Conservation (phyloP, 2,797 vertebrate genomes). For the Crenuchus spilurus region DNA sequence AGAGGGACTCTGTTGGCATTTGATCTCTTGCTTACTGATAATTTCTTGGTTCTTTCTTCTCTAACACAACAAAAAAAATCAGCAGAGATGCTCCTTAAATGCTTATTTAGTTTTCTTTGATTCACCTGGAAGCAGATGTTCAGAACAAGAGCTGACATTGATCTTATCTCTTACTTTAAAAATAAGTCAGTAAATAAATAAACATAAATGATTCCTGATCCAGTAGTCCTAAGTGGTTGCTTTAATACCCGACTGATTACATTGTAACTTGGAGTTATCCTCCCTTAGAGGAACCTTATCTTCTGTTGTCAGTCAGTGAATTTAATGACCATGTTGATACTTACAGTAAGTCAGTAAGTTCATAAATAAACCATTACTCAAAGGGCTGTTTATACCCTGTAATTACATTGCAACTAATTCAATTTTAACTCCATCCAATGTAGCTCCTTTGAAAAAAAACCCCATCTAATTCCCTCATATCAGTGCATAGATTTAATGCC, state of each 20-base stretch:
- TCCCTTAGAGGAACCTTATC: too few species aligned
- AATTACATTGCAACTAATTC: background rate
- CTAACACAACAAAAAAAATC: conserved; percentile 58
- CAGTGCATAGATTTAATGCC: conserved; percentile 5
- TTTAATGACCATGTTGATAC: too few species aligned
- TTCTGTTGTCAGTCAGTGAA: too few species aligned
- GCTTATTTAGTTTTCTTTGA: conserved; percentile 62
- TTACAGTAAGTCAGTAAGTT: too few species aligned
- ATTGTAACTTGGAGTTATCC: too few species aligned
- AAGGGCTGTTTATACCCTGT: too few species aligned
- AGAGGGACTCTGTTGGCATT: conserved; percentile 61
- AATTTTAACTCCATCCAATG: background rate
- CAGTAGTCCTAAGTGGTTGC: background rate
- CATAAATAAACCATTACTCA: too few species aligned
- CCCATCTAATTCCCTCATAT: background rate
- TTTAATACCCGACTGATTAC: background rate
- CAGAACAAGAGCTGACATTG: conserved; percentile 16
- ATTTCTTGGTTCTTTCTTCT: conserved; percentile 60
- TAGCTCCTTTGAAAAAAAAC: background rate
- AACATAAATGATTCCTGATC: background rate
- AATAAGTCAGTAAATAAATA: conserved; percentile 14
- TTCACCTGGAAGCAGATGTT: conserved; percentile 48
- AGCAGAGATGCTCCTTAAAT: conserved; percentile 59
- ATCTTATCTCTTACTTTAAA: background rate
- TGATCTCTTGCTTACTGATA: conserved; percentile 63